Evolutionary conservation across 1,140 invertebrate species (phyloP).

Genomic region (Prorops nasuta): DNA sequence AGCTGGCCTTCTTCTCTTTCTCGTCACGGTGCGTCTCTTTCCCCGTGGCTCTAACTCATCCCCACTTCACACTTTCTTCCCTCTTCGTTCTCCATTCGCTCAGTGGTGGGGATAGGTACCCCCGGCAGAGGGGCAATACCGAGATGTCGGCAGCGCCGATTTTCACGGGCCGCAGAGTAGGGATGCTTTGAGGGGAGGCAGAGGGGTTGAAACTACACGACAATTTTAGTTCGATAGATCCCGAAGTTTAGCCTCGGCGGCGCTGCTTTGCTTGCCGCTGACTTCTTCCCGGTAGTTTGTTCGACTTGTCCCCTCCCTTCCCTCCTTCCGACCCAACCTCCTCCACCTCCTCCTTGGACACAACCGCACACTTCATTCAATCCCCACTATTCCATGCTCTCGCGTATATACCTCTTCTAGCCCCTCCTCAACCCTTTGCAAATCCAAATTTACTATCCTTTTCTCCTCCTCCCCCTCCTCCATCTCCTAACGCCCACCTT

Average conservation of each 20-base stretch:
- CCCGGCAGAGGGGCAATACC: slow-evolving; percentile 15
- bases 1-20: slow-evolving; percentile 18
- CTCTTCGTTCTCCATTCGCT: slow-evolving; percentile 39
- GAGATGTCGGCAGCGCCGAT: slow-evolving; percentile 23
- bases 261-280: slow-evolving; percentile 51
- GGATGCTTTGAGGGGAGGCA: slow-evolving; percentile 20
- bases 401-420: slow-evolving; percentile 11
- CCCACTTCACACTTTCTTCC: slow-evolving; percentile 37
- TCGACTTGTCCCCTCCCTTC: slow-evolving; percentile 30
- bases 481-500: slow-evolving; percentile 1
- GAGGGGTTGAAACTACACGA: slow-evolving; percentile 51
- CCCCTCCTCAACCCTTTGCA: slow-evolving; percentile 9
- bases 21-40: slow-evolving; percentile 12
- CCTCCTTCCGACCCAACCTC: slow-evolving; percentile 19
- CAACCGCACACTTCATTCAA: slow-evolving; percentile 18
- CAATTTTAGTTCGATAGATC: slow-evolving; percentile 56
- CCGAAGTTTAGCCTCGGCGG: slow-evolving; percentile 50
- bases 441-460: slow-evolving; percentile 9
- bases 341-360: slow-evolving; percentile 12
- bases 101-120: slow-evolving; percentile 27
- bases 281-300: slow-evolving; percentile 56
- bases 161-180: slow-evolving; percentile 8
- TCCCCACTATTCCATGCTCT: slow-evolving; percentile 4
- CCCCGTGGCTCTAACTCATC: slow-evolving; percentile 18
- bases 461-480: slow-evolving; percentile 13